Conservation (phyloP, 2,797 vertebrate genomes). For the Tiaroga cobitis region DNA sequence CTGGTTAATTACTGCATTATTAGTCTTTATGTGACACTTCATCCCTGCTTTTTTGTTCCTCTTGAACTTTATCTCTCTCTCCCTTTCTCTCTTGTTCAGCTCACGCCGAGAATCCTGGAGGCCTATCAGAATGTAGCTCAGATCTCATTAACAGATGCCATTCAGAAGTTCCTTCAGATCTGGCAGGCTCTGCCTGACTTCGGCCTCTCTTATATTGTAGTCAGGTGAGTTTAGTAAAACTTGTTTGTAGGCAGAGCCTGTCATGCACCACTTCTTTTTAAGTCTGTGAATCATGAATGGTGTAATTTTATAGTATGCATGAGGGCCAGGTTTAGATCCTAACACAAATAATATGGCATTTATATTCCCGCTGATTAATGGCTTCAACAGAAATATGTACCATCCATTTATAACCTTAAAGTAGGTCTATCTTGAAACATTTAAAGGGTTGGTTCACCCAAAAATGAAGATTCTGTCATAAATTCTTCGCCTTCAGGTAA, state of each 20-base stretch:
- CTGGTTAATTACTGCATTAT: neutral
- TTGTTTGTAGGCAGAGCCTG: neutral
- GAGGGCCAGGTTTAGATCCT: neutral
- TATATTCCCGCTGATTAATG: neutral
- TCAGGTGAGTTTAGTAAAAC: conserved; percentile 69
- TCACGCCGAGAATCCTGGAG: conserved; percentile 80
- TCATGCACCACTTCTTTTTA: neutral
- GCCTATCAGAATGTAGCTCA: conserved; percentile 83
- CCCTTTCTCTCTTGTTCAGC: conserved; percentile 60
- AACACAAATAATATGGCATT: neutral
- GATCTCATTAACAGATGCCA: conserved; percentile 74
- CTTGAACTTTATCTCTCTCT: neutral
- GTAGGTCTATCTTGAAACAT: neutral
- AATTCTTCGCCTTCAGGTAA: neutral
- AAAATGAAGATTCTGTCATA: neutral
- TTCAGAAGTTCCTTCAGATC: conserved; percentile 80
- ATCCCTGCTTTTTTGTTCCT: neutral
- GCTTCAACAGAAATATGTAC: neutral
- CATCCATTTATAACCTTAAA: neutral
- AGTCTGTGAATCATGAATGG: neutral
- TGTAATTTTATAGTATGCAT: neutral
- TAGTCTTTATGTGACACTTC: neutral
- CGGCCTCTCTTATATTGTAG: conserved; percentile 78
- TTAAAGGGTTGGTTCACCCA: neutral
- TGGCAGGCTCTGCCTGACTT: conserved; percentile 83